phyloP scores from a whole-genome alignment of 2,888 invertebrate species.

The Philopedon plagiatum region DNA sequence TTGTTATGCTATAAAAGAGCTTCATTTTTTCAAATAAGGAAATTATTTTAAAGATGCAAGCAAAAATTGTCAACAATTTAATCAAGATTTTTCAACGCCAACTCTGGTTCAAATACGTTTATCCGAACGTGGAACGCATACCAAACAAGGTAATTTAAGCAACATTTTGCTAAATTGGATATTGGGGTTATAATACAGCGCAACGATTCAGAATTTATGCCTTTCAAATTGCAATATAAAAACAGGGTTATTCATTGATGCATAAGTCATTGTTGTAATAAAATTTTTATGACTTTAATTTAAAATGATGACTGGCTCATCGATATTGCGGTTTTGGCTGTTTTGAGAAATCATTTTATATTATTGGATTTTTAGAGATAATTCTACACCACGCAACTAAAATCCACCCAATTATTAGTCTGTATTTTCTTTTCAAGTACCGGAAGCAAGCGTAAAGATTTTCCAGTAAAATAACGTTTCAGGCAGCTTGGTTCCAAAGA shows the following conservation, averaged over 20 bases:
- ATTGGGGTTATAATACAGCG: background rate
- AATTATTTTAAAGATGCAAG: background rate
- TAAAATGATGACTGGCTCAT: background rate
- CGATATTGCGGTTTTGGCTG: no score
- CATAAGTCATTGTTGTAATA: background rate
- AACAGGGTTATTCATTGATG: background rate
- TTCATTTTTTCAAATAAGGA: background rate
- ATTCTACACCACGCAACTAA: no score
- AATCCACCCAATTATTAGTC: no score
- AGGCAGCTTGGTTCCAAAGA: no score
- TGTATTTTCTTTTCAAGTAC: no score
- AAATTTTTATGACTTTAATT: background rate
- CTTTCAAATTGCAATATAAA: background rate
- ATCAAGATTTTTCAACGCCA: background rate
- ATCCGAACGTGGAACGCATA: background rate
- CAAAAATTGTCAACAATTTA: background rate
- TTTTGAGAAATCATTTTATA: no score
- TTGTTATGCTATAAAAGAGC: background rate
- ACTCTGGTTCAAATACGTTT: background rate
- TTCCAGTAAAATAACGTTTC: no score
- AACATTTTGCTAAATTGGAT: constrained; percentile 13
- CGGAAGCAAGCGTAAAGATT: no score
- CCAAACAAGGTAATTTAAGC: constrained; percentile 8
- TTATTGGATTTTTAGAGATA: no score
- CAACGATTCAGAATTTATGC: background rate